Conservation (phyloP, 2,888 invertebrate genomes). For the Tachina lurida region DNA sequence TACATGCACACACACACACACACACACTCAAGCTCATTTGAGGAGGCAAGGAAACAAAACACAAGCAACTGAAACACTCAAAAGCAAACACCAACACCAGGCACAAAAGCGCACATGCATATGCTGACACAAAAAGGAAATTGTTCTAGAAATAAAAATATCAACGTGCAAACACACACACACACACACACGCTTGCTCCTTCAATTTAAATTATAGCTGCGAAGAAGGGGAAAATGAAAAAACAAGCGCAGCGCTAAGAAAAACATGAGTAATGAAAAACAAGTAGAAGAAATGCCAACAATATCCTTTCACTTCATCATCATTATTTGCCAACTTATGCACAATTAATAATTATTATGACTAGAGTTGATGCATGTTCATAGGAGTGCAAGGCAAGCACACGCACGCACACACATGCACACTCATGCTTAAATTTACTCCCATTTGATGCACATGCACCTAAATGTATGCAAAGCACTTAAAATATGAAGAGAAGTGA, state of each 20-base stretch:
- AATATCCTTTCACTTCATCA: constrained; percentile 73
- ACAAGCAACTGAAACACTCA: neutral
- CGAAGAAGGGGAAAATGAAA: neutral
- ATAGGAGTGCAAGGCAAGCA: constrained; percentile 13
- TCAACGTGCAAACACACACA: neutral
- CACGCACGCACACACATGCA: neutral
- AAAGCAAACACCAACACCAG: constrained; percentile 23
- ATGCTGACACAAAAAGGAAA: constrained; percentile 41
- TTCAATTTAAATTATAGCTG: constrained; percentile 4
- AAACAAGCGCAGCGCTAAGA: neutral
- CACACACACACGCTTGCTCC: neutral
- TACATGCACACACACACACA: constrained; percentile 58
- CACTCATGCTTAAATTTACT: neutral
- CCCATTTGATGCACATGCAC: constrained; percentile 3
- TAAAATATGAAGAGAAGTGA: neutral
- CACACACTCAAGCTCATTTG: constrained; percentile 42
- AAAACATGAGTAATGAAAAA: constrained; percentile 52
- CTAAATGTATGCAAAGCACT: constrained; percentile 32
- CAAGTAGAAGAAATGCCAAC: constrained; percentile 64
- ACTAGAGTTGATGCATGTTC: constrained; percentile 71
- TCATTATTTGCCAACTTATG: constrained; percentile 77
- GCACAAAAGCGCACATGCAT: neutral
- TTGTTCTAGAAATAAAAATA: constrained; percentile 31
- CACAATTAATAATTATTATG: constrained; percentile 76
- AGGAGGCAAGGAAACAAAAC: neutral